phyloP scores from a whole-genome alignment of 2,797 vertebrate species.

The Enteromius afrohamiltoni region DNA sequence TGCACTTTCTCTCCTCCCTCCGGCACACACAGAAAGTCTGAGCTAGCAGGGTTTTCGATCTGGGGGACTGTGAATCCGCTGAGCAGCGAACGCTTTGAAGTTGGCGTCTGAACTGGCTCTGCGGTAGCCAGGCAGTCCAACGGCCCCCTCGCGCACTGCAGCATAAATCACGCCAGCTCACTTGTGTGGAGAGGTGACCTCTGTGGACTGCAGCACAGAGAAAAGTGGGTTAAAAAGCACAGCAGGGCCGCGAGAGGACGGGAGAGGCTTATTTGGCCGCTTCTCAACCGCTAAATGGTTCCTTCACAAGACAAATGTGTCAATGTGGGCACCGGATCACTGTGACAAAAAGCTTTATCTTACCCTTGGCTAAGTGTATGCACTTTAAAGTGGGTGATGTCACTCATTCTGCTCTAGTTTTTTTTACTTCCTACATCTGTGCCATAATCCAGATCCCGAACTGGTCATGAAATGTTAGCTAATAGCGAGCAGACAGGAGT shows the following conservation, averaged over 20 bases:
- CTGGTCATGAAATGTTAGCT: neutral
- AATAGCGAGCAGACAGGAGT: neutral
- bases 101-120: conserved; percentile 6
- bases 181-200: conserved; percentile 55
- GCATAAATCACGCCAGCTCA: conserved; percentile 41
- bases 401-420: neutral
- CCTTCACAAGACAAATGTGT: conserved; percentile 16
- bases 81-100: conserved; percentile 45
- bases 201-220: conserved; percentile 48
- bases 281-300: conserved; percentile 27
- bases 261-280: conserved; percentile 18
- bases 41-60: conserved; percentile 41
- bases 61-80: conserved; percentile 24
- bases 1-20: conserved; percentile 26
- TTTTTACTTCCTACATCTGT: neutral
- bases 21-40: conserved; percentile 26
- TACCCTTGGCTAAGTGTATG: neutral
- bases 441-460: neutral
- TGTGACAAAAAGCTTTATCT: conserved; percentile 9
- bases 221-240: conserved; percentile 58
- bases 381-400: neutral
- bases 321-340: neutral
- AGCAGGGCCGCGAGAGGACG: conserved; percentile 16
- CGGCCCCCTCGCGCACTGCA: conserved; percentile 39
- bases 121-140: conserved; percentile 25